phyloP scores from a whole-genome alignment of 2,797 vertebrate species.

The Gymnodraco acuticeps region DNA sequence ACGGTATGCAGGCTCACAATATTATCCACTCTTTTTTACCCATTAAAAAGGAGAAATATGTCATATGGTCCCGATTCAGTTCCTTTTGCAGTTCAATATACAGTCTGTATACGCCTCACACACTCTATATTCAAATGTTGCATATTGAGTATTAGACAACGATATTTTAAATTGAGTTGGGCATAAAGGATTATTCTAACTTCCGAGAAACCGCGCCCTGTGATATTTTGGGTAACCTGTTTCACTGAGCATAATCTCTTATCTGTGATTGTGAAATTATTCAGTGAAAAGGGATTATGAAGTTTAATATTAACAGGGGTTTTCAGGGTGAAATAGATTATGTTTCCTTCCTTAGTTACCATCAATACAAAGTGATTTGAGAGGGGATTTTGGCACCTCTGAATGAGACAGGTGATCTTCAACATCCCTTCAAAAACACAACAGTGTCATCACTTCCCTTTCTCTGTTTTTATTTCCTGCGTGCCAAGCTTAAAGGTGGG shows the following conservation, averaged over 20 bases:
- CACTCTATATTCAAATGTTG: slow-evolving; percentile 46
- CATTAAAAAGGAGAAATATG: slow-evolving; percentile 6
- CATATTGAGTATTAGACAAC: slow-evolving; percentile 45
- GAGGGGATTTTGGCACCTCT: slow-evolving; percentile 55
- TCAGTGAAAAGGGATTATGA: slow-evolving; percentile 69
- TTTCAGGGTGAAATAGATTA: slow-evolving; percentile 64
- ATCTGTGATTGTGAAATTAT: slow-evolving; percentile 70
- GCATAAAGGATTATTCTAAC: slow-evolving; percentile 68
- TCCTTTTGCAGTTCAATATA: slow-evolving; percentile 27
- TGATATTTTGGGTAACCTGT: slow-evolving; percentile 64
- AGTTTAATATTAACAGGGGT: slow-evolving; percentile 72
- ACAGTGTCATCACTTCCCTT: slow-evolving; percentile 20
- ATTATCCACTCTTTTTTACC: background rate
- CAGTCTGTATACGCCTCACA: slow-evolving; percentile 31
- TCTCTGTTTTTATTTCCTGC: slow-evolving; percentile 52
- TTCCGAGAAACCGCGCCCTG: slow-evolving; percentile 29
- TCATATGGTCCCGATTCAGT: slow-evolving; percentile 6
- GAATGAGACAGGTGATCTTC: slow-evolving; percentile 48
- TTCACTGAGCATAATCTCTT: slow-evolving; percentile 63
- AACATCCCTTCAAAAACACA: slow-evolving; percentile 30
- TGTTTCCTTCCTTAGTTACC: slow-evolving; percentile 46
- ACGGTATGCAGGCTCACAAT: background rate
- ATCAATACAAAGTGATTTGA: slow-evolving; percentile 63
- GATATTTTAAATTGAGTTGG: slow-evolving; percentile 59
- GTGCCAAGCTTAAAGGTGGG: slow-evolving; percentile 21